phyloP scores from a whole-genome alignment of 2,113 vertebrate genomes.

The Capreolus pygargus region DNA sequence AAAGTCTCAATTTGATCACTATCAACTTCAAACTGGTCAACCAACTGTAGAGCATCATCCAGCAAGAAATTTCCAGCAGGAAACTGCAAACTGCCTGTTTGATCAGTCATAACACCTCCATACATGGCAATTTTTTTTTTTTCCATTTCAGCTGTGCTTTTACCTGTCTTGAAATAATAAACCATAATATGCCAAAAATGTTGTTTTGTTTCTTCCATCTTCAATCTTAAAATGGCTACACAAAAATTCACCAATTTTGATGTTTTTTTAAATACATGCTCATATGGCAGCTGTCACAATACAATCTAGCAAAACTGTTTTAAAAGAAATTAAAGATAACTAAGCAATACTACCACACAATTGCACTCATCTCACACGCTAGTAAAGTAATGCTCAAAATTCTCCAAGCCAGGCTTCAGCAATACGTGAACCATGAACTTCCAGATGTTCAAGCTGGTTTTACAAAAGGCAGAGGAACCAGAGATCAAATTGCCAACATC shows the following conservation, averaged over 20 bases:
- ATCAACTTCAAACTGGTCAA: background rate
- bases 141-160: background rate
- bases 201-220: background rate
- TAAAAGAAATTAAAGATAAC: background rate
- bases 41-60: background rate
- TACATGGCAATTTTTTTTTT: accelerated
- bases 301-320: background rate
- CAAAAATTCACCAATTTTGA: background rate
- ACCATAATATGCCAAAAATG: background rate
- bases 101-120: background rate
- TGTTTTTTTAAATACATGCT: background rate
- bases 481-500: background rate
- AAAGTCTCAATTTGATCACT: background rate
- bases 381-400: background rate
- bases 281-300: background rate
- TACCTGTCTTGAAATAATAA: background rate
- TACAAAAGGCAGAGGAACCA: background rate
- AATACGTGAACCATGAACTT: background rate
- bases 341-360: background rate
- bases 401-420: background rate
- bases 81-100: background rate
- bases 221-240: background rate
- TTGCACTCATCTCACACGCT: background rate
- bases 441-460: background rate
- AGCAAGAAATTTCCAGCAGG: background rate